Percentiles rank a stretch among this genome's conserved stretches.
Conservation (phyloP, 2,888 invertebrate species). For the Gryllus longicercus region DNA sequence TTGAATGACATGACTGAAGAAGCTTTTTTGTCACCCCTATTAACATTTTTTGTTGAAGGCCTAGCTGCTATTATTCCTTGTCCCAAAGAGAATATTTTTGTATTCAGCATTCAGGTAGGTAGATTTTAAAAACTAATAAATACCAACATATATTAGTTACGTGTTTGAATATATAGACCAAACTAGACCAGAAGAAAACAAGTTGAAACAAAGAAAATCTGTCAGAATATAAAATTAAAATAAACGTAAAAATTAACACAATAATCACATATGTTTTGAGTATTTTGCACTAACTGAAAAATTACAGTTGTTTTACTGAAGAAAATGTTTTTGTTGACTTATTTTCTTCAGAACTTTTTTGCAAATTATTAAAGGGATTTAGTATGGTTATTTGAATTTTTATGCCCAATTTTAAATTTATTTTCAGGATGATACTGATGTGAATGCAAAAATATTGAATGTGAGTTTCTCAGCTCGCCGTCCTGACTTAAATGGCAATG, state of each 20-base stretch:
- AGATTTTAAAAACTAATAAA: not conserved
- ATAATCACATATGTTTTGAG: too few relatives aligned
- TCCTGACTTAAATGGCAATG: constrained; percentile 70
- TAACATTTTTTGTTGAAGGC: constrained; percentile 84
- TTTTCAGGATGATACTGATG: constrained; percentile 80
- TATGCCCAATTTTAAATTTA: constrained; percentile 25
- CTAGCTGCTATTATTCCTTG: constrained; percentile 89
- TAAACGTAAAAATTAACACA: too few relatives aligned
- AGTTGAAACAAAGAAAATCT: too few relatives aligned
- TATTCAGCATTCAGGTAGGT: constrained; percentile 78
- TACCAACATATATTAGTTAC: not conserved
- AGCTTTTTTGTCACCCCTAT: constrained; percentile 82
- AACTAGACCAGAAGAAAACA: too few relatives aligned
- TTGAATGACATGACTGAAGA: constrained; percentile 90
- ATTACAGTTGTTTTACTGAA: too few relatives aligned
- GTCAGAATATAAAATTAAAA: too few relatives aligned
- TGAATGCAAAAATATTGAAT: constrained; percentile 81
- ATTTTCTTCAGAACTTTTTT: constrained; percentile 20
- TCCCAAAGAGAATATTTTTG: constrained; percentile 85
- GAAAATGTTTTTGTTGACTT: not conserved
- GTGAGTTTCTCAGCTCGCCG: constrained; percentile 88
- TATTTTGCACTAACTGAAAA: too few relatives aligned
- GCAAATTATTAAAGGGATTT: constrained; percentile 12
- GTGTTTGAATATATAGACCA: too few relatives aligned
- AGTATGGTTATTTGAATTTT: constrained; percentile 23